Conservation (phyloP, 2,888 invertebrate genomes). For the Eupithecia centaureata region DNA sequence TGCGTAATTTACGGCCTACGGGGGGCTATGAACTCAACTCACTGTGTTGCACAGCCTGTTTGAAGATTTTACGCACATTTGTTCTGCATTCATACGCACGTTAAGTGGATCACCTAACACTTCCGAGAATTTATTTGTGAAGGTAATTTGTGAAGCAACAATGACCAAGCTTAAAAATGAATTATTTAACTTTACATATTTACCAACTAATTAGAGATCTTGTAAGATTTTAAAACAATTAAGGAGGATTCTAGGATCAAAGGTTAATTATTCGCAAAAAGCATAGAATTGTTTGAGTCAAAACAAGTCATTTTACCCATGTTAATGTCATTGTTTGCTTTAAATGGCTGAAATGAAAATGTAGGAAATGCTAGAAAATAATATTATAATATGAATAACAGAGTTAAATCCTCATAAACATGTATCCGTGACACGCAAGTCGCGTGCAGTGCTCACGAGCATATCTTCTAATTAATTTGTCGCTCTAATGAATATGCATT, state of each 20-base stretch:
- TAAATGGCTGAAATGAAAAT: background rate
- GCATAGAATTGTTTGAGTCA: background rate
- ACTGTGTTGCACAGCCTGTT: conserved; percentile 67
- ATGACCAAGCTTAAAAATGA: background rate
- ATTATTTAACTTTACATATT: too few relatives aligned
- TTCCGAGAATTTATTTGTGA: background rate
- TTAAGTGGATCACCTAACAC: conserved; percentile 17
- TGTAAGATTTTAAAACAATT: background rate
- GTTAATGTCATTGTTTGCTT: background rate
- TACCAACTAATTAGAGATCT: background rate
- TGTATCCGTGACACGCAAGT: conserved; percentile 3
- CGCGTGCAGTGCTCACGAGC: conserved; percentile 29
- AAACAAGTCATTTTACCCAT: too few relatives aligned
- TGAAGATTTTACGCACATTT: conserved; percentile 79
- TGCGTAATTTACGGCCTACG: conserved; percentile 70
- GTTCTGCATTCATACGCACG: conserved; percentile 50
- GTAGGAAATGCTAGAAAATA: background rate
- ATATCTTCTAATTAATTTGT: conserved; percentile 42
- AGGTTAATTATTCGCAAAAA: background rate
- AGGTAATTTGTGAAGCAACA: too few relatives aligned
- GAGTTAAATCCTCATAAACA: conserved; percentile 1
- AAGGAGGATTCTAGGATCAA: background rate
- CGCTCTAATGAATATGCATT: conserved; percentile 44
- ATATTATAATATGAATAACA: conserved; percentile 21
- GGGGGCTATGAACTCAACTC: conserved; percentile 65